Percentiles rank a stretch among this genome's conserved stretches.
These are phyloP conservation scores for Deroptyus accipitrinus DNA, from an alignment of 2,113 vertebrate species.

Conservation along the genomic window DNA sequence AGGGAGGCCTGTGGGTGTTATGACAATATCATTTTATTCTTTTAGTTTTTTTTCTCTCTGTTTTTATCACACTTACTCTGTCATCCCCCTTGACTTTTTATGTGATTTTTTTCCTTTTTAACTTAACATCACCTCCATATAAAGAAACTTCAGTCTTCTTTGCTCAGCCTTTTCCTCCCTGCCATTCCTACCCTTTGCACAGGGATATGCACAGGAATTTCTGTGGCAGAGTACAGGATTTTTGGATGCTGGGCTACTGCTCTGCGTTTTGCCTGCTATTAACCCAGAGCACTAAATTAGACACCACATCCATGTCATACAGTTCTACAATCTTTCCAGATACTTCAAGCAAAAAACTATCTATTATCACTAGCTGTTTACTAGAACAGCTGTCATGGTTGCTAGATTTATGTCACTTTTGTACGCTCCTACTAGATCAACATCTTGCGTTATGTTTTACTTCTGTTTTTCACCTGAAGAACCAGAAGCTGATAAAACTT, in stretches of 20 bases:
- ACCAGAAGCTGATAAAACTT: background rate
- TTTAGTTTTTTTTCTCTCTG: background rate
- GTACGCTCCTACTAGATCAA: rapidly evolving
- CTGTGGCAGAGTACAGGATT: background rate
- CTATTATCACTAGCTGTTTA: background rate
- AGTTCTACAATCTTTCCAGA: background rate
- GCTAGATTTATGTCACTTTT: background rate
- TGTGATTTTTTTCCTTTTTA: background rate
- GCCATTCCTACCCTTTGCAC: rapidly evolving
- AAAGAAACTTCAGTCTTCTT: background rate
- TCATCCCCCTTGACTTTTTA: background rate
- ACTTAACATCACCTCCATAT: background rate
- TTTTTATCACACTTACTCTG: background rate
- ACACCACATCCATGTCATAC: background rate
- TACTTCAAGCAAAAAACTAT: background rate
- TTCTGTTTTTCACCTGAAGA: background rate
- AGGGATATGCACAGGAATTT: background rate
- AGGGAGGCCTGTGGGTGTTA: constrained; percentile 35
- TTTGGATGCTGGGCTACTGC: background rate
- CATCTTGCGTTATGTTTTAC: background rate
- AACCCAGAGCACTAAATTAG: background rate
- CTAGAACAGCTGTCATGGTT: background rate
- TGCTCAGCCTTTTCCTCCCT: background rate
- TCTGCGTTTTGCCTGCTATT: background rate
- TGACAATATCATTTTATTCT: constrained; percentile 28